phyloP scores from a whole-genome alignment of 2,888 invertebrate genomes.

The Lordiphosa fenestrarum region DNA sequence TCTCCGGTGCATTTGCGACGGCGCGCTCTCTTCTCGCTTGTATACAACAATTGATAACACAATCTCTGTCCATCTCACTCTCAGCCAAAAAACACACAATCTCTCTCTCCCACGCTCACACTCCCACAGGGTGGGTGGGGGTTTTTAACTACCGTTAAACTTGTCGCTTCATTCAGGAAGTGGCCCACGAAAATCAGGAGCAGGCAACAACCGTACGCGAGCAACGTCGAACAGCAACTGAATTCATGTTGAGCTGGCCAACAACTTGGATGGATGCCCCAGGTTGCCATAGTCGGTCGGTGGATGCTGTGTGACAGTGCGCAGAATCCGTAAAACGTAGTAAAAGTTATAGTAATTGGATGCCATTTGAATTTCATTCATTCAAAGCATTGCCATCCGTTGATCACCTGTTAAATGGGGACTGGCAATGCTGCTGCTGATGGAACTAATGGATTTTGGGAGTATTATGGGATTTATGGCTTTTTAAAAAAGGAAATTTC shows the following conservation, averaged over 20 bases:
- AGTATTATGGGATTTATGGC: no score
- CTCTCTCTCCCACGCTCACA: constrained; percentile 10
- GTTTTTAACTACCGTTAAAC: constrained; percentile 1
- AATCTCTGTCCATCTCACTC: constrained; percentile 19
- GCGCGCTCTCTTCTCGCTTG: constrained; percentile 50
- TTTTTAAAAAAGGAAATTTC: no score
- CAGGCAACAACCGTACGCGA: constrained; percentile 74
- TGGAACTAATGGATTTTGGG: no score
- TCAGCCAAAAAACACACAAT: background rate
- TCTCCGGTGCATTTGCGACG: constrained; percentile 47
- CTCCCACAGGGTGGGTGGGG: constrained; percentile 11
- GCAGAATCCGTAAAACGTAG: constrained; percentile 53
- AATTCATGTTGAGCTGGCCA: constrained; percentile 67
- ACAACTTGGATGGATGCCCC: constrained; percentile 41
- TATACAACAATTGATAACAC: constrained; percentile 27
- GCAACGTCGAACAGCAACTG: constrained; percentile 78
- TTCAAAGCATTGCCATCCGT: constrained; percentile 8
- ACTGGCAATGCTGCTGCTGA: constrained; percentile 2
- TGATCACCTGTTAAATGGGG: constrained; percentile 3
- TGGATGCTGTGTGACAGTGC: constrained; percentile 57
- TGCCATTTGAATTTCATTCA: constrained; percentile 45
- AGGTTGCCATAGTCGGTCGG: constrained; percentile 36
- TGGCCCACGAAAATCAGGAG: constrained; percentile 35
- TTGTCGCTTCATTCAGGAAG: constrained; percentile 17
- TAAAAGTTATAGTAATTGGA: constrained; percentile 65